Percentiles rank a stretch among this genome's conserved stretches.
These are phyloP conservation scores for Spilosoma lubricipeda DNA, from an alignment of 2,888 invertebrate genomes.

Conservation along the genomic window DNA sequence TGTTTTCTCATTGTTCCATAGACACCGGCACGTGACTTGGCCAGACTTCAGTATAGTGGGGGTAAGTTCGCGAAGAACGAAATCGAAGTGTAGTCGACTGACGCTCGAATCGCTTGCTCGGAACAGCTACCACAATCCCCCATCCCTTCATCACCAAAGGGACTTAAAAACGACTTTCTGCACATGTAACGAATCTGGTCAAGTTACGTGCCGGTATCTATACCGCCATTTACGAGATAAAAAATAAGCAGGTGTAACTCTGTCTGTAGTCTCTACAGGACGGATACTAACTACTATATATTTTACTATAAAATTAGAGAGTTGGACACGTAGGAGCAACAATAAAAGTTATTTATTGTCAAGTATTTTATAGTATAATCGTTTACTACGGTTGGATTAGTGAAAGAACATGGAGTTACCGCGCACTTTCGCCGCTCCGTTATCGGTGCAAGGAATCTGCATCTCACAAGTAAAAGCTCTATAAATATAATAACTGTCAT, in stretches of 20 bases:
- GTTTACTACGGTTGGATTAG: not conserved
- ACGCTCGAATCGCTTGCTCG: too few species aligned
- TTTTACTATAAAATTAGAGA: slow-evolving; percentile 3
- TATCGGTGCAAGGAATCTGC: slow-evolving; percentile 4
- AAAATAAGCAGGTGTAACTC: not conserved
- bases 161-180: too few species aligned
- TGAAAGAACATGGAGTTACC: not conserved
- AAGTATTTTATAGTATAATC: not conserved
- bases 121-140: too few species aligned
- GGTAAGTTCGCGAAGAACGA: too few species aligned
- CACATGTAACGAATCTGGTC: too few species aligned
- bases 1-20: too few species aligned
- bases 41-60: too few species aligned
- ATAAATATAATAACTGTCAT: slow-evolving; percentile 14
- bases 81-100: too few species aligned
- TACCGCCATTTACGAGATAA: too few species aligned
- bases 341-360: not conserved
- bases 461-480: slow-evolving; percentile 16
- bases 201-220: too few species aligned
- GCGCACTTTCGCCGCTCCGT: slow-evolving; percentile 12
- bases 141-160: too few species aligned
- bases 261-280: not conserved
- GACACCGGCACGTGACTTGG: too few species aligned
- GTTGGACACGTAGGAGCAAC: not conserved
- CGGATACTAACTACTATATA: not conserved